Conservation (phyloP, 1,140 invertebrate species). For the Penaeus chinensis region DNA sequence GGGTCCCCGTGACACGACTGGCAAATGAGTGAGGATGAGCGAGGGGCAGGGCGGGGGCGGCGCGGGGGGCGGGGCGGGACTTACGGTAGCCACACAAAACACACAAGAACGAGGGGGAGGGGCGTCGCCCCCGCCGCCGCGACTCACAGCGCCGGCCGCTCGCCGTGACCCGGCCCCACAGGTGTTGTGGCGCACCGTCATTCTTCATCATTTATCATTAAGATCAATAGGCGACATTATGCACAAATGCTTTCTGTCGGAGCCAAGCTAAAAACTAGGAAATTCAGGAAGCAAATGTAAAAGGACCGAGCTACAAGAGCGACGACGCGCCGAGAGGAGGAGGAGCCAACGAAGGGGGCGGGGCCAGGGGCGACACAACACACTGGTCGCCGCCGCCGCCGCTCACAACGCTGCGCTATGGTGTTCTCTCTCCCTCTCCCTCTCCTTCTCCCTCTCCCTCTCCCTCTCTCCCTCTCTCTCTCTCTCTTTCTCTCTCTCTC, state of each 20-base stretch:
- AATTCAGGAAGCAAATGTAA: too few relatives aligned
- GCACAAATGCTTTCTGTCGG: too few relatives aligned
- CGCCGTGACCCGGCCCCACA: not conserved
- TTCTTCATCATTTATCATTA: not conserved
- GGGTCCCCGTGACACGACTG: conserved; percentile 56
- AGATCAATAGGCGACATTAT: too few relatives aligned
- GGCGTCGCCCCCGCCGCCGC: conserved; percentile 55
- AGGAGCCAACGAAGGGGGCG: conserved; percentile 30
- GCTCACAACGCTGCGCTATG: too few relatives aligned
- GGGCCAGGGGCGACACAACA: conserved; percentile 31
- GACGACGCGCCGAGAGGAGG: not conserved
- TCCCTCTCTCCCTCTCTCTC: too few relatives aligned
- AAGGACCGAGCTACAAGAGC: too few relatives aligned
- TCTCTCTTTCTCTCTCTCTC: too few relatives aligned
- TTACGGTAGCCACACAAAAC: conserved; percentile 38
- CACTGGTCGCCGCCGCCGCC: not conserved
- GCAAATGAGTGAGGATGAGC: conserved; percentile 56
- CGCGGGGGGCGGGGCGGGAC: conserved; percentile 42
- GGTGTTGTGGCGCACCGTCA: conserved; percentile 9
- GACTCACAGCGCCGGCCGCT: conserved; percentile 11
- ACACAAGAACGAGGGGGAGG: conserved; percentile 42
- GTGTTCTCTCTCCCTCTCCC: too few relatives aligned
- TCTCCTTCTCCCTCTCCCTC: too few relatives aligned
- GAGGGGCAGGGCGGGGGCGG: conserved; percentile 44
- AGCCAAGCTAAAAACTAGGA: too few relatives aligned